These are phyloP conservation scores for Dipus sagitta DNA, from an alignment of 2,797 vertebrate genomes.

Conservation along the genomic window DNA sequence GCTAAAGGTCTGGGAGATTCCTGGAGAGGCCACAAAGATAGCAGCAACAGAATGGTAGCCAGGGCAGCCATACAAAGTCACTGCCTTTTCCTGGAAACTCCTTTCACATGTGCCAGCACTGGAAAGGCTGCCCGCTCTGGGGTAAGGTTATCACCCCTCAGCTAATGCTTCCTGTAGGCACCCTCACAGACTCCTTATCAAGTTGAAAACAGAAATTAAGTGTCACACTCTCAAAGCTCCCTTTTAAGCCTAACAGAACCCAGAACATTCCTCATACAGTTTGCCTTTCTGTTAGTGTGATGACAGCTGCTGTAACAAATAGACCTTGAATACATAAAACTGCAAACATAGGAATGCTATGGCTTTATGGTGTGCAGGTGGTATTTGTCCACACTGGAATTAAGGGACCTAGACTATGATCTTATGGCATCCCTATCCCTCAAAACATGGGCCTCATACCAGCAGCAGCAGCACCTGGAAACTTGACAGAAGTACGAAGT, in stretches of 20 bases:
- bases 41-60: no score
- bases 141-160: no score
- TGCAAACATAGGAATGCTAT: neutral
- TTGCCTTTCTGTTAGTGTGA: neutral
- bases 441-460: neutral
- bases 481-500: neutral
- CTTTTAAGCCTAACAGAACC: neutral
- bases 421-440: neutral
- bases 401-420: neutral
- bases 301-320: neutral
- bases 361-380: neutral
- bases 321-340: neutral
- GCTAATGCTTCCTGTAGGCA: no score
- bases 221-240: neutral
- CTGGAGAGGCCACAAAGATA: no score
- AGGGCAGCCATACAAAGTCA: no score
- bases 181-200: no score
- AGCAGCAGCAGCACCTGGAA: neutral
- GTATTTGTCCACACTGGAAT: neutral
- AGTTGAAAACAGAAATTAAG: no score
- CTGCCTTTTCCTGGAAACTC: no score
- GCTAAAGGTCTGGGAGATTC: no score
- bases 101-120: no score
- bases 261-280: neutral
- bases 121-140: no score